phyloP scores from a whole-genome alignment of 2,888 invertebrate genomes.

The Platerodrilus igneus region DNA sequence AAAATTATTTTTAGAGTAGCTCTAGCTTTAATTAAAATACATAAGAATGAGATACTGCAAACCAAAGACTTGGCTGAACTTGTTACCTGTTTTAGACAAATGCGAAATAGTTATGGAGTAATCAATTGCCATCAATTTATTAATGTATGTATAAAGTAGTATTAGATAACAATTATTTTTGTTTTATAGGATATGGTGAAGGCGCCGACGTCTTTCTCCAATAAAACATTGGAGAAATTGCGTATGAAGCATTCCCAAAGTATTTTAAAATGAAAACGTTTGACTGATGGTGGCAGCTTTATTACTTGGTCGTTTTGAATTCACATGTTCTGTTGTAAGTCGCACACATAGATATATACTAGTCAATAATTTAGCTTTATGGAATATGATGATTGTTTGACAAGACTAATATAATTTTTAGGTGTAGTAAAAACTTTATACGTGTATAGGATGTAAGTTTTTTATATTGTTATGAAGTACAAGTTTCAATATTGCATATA shows the following conservation, averaged over 20 bases:
- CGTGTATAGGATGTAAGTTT: too few species aligned
- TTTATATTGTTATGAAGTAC: too few species aligned
- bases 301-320: too few species aligned
- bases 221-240: constrained; percentile 59
- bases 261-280: too few species aligned
- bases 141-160: constrained; percentile 55
- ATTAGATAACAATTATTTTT: constrained; percentile 26
- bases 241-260: constrained; percentile 47
- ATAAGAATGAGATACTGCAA: constrained; percentile 65
- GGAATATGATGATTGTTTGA: too few species aligned
- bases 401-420: too few species aligned
- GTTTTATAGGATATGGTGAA: constrained; percentile 76
- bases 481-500: too few species aligned
- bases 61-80: constrained; percentile 78
- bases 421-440: too few species aligned
- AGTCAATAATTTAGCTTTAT: too few species aligned
- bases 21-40: constrained; percentile 72
- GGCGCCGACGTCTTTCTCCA: constrained; percentile 72
- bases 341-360: too few species aligned
- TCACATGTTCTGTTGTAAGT: too few species aligned
- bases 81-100: constrained; percentile 76
- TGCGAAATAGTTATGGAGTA: constrained; percentile 72
- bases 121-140: constrained; percentile 87
- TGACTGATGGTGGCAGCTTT: too few species aligned
- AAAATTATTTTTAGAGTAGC: constrained; percentile 90